Evolutionary conservation across 2,113 vertebrate species (phyloP).

Genomic region (Podarcis muralis): DNA sequence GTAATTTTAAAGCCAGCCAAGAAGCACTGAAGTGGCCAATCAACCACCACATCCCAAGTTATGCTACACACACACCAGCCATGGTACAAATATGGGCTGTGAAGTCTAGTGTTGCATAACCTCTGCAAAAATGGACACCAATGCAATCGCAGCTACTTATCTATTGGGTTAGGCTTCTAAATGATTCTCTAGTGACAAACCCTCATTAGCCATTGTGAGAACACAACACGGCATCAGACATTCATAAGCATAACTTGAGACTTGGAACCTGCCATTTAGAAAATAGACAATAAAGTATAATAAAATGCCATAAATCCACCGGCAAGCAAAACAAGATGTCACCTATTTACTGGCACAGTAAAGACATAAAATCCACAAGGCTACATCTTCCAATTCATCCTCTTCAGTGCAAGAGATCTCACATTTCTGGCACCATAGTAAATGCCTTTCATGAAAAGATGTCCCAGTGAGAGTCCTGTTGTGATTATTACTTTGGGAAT

Average conservation of each 20-base stretch:
- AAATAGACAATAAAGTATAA: background rate
- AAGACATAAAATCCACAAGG: background rate
- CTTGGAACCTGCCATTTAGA: background rate
- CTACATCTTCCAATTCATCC: background rate
- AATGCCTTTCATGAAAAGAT: background rate
- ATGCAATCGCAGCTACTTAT: background rate
- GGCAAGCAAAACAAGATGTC: no score
- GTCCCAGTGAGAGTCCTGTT: conserved; percentile 26
- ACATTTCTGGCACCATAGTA: background rate
- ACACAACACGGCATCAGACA: background rate
- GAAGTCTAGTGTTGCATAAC: background rate
- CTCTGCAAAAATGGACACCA: background rate
- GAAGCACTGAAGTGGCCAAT: no score
- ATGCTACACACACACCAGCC: no score
- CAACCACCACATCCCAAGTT: no score
- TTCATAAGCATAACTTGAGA: background rate
- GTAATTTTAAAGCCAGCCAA: no score
- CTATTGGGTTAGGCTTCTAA: background rate
- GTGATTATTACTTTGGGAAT: conserved; percentile 45
- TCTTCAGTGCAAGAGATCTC: background rate
- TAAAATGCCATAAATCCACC: no score
- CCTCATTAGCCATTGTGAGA: background rate
- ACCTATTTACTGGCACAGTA: background rate
- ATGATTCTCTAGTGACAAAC: background rate
- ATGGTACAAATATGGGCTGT: background rate